Base-by-base conservation (phyloP, 2,888 invertebrate genomes). In the Lepidonotus clava region DNA sequence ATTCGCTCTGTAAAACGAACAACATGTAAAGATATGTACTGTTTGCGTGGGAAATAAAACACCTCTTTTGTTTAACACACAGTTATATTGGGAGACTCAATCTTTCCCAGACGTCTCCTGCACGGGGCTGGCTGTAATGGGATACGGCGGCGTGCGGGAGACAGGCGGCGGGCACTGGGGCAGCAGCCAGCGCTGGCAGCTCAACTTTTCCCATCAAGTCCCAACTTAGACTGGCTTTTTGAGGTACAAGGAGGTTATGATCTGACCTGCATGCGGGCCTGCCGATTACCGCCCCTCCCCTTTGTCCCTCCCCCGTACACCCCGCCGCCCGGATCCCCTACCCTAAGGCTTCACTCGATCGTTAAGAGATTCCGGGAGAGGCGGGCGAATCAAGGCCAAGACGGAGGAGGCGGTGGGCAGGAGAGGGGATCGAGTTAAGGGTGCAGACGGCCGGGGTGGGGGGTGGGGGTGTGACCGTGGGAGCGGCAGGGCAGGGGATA, bases 341-440 rank as follows among this genome's bases (percentile, higher is more conserved):
- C n/a, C n/a, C n/a, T n/a, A 24, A 18, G 28, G 61, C n/a, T n/a
- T 14, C 61, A 32, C 28, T 24, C 61, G 61, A 61, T 61, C 61
- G 61, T 61, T 61, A 61, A 28, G 61, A 61, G 61, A 61, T 28
- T 61, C 61, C 11, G 28, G 28, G n/a, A 61, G 61, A 61, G 28
- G 53, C 53, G 53, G 61, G 61, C 61, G 28, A 61, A 61, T 61
- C 28, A 61, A 28, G 61, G 61, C 11, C 61, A 61, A 61, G 61
- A 28, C 61, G 61, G 61, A 11, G 61, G 28, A 5, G n/a, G n/a
- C n/a, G n/a, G n/a, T n/a, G n/a, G n/a, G n/a, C n/a, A n/a, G n/a
- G 61, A 2, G 24, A 28, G 61, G 61, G 61, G 61, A 61, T 61
- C 61, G 61, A 61, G 61, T 61, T 61, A 61, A 28, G 28, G 61